phyloP scores from a whole-genome alignment of 2,797 vertebrate genomes.

The Naso thynnoides region DNA sequence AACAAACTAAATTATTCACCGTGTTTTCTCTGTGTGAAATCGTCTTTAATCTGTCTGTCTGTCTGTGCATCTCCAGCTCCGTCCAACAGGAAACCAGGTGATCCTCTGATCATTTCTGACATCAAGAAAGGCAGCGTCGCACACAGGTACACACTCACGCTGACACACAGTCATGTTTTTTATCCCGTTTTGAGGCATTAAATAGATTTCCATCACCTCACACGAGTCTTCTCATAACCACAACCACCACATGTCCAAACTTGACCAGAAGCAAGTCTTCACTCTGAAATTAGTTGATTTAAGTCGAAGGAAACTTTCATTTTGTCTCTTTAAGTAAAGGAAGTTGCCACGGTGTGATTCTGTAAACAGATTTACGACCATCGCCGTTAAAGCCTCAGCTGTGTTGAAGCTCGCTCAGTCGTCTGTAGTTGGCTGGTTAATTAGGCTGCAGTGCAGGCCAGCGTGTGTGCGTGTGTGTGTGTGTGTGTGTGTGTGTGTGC shows the following conservation, averaged over 20 bases:
- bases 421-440: constrained; percentile 21
- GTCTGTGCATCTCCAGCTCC: constrained; percentile 85
- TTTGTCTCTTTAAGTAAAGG: too few relatives aligned
- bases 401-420: constrained; percentile 30
- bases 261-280: too few relatives aligned
- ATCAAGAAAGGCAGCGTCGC: constrained; percentile 99
- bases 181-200: too few relatives aligned
- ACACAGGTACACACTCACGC: constrained; percentile 89
- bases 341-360: too few relatives aligned
- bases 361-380: too few relatives aligned
- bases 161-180: neutral
- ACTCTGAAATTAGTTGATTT: too few relatives aligned
- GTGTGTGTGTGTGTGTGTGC: constrained; percentile 18
- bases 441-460: constrained; percentile 33
- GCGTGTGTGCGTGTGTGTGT: constrained; percentile 13
- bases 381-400: constrained; percentile 25
- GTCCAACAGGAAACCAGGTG: constrained; percentile 95
- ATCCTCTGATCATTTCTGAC: constrained; percentile 98
- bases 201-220: too few relatives aligned
- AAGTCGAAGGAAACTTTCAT: too few relatives aligned
- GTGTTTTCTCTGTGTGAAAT: constrained; percentile 2
- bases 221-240: too few relatives aligned
- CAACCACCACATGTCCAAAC: too few relatives aligned
- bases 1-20: constrained; percentile 37
- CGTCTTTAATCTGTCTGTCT: neutral